Conservation (phyloP, 2,797 vertebrate genomes). For the Eulemur mongoz region DNA sequence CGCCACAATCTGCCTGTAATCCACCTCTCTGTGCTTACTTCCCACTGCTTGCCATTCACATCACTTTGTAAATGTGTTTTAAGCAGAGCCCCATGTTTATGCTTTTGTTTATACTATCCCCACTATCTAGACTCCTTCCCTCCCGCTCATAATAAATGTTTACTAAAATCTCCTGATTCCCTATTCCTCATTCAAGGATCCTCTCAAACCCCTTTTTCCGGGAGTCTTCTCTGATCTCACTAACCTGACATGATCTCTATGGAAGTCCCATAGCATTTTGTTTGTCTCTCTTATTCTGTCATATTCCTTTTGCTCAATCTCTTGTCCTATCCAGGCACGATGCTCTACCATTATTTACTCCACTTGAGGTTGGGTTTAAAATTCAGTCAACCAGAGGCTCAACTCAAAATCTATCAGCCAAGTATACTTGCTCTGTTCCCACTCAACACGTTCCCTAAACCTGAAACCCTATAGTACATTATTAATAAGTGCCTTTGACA, state of each 20-base stretch:
- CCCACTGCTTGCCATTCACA: neutral
- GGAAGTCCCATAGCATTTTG: neutral
- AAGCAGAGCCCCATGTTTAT: neutral
- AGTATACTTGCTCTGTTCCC: neutral
- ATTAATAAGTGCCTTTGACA: neutral
- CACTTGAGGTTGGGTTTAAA: neutral
- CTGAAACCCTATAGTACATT: neutral
- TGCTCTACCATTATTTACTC: neutral
- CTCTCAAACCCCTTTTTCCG: neutral
- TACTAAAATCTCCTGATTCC: neutral
- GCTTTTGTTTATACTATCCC: neutral
- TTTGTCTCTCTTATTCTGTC: constrained; percentile 17
- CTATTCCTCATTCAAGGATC: neutral
- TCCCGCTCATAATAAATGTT: neutral
- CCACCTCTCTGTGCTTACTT: neutral
- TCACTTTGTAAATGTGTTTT: constrained; percentile 18
- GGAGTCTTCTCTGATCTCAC: neutral
- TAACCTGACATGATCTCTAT: neutral
- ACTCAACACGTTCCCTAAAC: neutral
- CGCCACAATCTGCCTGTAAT: neutral
- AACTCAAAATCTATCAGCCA: neutral
- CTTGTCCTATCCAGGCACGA: neutral
- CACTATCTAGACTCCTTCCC: neutral
- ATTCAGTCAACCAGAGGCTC: neutral
- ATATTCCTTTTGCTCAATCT: constrained; percentile 1